A percentile compares a stretch with the other conserved stretches of the same genome.
Evolutionary conservation across 2,113 vertebrate species (phyloP).

Genomic region (Lutjanus erythropterus): DNA sequence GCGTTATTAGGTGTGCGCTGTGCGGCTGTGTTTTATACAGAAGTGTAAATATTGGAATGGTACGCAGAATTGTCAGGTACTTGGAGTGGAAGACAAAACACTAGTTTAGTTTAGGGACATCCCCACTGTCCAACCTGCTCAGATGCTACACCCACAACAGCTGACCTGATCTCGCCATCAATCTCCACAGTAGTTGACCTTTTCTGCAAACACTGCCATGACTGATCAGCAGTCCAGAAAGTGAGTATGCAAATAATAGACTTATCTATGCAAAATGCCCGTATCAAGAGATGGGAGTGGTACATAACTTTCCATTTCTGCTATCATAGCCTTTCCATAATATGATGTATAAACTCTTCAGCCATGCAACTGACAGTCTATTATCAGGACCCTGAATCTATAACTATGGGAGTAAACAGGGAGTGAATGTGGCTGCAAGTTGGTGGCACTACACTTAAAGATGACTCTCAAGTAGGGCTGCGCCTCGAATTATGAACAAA

Average conservation of each 20-base stretch:
- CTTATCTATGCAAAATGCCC: conserved; percentile 26
- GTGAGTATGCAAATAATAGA: conserved; percentile 38
- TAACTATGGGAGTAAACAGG: not conserved
- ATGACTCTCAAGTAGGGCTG: no score
- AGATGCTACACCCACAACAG: not conserved
- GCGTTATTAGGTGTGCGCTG: not conserved
- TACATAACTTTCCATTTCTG: not conserved
- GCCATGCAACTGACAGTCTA: not conserved
- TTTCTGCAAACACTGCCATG: not conserved
- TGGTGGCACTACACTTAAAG: not conserved
- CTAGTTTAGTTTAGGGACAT: conserved; percentile 8
- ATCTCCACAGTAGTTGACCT: conserved; percentile 16
- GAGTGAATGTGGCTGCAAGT: not conserved
- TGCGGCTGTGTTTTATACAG: not conserved
- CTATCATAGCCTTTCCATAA: not conserved
- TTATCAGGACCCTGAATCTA: not conserved
- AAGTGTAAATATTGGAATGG: not conserved
- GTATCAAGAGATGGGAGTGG: not conserved
- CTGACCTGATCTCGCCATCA: not conserved
- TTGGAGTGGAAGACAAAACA: not conserved
- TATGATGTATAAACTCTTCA: not conserved
- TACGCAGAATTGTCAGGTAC: no score
- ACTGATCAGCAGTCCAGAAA: conserved; percentile 9
- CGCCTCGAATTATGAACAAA: no score
- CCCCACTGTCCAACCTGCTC: not conserved